Base-by-base conservation (phyloP, 2,888 invertebrate genomes). In the Mimas tiliae region DNA sequence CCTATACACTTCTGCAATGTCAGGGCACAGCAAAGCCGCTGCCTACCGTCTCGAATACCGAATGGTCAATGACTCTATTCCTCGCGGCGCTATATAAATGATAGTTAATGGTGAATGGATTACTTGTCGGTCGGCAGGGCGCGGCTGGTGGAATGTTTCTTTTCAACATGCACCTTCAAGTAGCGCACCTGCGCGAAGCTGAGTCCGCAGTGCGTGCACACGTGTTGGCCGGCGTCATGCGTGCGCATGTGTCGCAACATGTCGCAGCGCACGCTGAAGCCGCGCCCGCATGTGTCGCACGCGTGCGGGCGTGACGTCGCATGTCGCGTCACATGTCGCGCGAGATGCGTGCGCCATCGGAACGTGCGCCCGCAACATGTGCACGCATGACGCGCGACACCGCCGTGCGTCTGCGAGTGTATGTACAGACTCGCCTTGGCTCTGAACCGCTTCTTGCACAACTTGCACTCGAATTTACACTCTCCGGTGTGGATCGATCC, bases 171-270 rank as follows among this genome's bases (percentile, higher is more conserved):
- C 70, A 88, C 94, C 64, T 89, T 90, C 16, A 95, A 79, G 76
- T 95, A 95, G 27, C 95, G 82, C 69, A 84, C 84, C 74, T 95
- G 94, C 6, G 93, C 90, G 74, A 95, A 94, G 38, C 80, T 82
- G 55, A 84, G 81, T 0, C 83, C 85, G 75, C 95, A 95, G 38
- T 83, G 74, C 3, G 82, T 77, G 72, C 95, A 95, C 7, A 80
- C 72, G 75, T 82, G 91, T 0, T 82, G 84, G 0, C 87, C 90
- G 0, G 83, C 80, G 0, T 82, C 70, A 75, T 95, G 95, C 67
- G 94, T 90, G 38, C 89, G 84, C 66, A 84, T 79, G 77, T 95
- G 95, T 0, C 94, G 84, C 55, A 90, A 84, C 70, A 95, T 79
- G 74, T 94, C 94, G 45, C 84, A 81, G 64, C 89, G 91, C 11